Evolutionary conservation across 2,888 invertebrate species (phyloP), one percentile per base, ranked within the genome.

Genomic region (Mimas tiliae): DNA sequence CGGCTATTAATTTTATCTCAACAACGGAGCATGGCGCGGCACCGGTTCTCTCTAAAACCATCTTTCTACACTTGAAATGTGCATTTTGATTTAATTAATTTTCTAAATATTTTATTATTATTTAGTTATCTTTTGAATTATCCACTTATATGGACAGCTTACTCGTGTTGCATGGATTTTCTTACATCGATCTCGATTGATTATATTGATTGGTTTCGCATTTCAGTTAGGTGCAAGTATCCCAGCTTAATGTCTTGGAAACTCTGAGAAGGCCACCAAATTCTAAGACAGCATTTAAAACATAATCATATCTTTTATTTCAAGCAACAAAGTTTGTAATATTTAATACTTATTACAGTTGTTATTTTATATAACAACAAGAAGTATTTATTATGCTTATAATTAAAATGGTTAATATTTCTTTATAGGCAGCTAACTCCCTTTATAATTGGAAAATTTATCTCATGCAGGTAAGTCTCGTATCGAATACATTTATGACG

Each of bases 1-100:
- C 80, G 14, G 82, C 88, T 81, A 91, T 92, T 91, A 92, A 92
- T 92, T 89, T 91, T 90, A 93, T 91, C 92, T 88, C 86, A 86
- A 89, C 85, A 84, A 85, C 88, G 82, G 80, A 76, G 77, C 78
- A 84, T 87, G 83, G 77, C 74, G 75, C 70, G 62, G 48, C 65
- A 47, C 16, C 77, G 73, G 69, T 66, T 63, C 63, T 62, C 55
- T 67, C 66, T 68, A 68, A 67, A 63, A 52, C 45, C 63, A 69
- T 74, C 69, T 73, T 76, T 76, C 74, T 79, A 74, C 76, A 72
- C 77, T 80, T 77, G 75, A 78, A 77, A 76, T 78, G 77, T 76
- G 76, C 74, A 74, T 73, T 71, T 71, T 69, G 67, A 76, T 81
- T 78, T 71, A 55, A 68, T 58, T 42, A 42, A 6, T 19, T 52